Conservation (phyloP, 1,140 invertebrate genomes). For the Ooceraea biroi region DNA sequence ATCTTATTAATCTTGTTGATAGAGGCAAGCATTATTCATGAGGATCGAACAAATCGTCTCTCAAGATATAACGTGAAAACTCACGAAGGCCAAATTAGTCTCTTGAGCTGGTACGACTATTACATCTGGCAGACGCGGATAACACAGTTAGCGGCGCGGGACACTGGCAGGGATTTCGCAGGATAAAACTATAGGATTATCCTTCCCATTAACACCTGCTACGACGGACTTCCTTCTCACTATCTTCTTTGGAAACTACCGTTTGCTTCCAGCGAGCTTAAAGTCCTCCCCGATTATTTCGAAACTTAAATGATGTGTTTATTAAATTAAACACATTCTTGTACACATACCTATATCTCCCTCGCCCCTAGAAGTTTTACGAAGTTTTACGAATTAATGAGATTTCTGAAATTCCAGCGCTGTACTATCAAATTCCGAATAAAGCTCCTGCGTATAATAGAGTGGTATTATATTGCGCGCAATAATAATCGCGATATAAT, state of each 20-base stretch:
- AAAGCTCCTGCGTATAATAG: slow-evolving; percentile 22
- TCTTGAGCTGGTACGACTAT: slow-evolving; percentile 5
- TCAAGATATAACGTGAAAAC: slow-evolving; percentile 1
- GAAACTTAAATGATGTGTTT: slow-evolving; percentile 47
- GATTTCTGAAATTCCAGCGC: slow-evolving; percentile 38
- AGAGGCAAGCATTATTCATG: neutral
- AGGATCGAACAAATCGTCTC: neutral
- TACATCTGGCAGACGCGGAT: slow-evolving; percentile 45
- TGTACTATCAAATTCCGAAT: neutral
- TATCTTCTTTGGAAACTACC: slow-evolving; percentile 21
- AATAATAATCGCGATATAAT: slow-evolving; percentile 46
- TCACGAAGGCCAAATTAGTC: slow-evolving; percentile 33
- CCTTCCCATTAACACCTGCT: slow-evolving; percentile 46
- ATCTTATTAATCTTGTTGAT: neutral
- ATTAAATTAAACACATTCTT: slow-evolving; percentile 53
- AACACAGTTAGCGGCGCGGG: slow-evolving; percentile 19
- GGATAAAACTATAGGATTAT: slow-evolving; percentile 60
- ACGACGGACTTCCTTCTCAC: slow-evolving; percentile 26
- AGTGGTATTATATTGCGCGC: slow-evolving; percentile 16
- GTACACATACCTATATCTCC: too few species aligned
- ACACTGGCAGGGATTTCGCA: slow-evolving; percentile 38
- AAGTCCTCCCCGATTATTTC: slow-evolving; percentile 50
- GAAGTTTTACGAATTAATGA: slow-evolving; percentile 50
- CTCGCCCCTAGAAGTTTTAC: slow-evolving; percentile 38
- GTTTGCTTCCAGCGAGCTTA: slow-evolving; percentile 33